Percentiles rank a stretch among this genome's conserved stretches.
These are phyloP conservation scores for Mimachlamys varia DNA, from an alignment of 2,888 invertebrate genomes.

Conservation along the genomic window DNA sequence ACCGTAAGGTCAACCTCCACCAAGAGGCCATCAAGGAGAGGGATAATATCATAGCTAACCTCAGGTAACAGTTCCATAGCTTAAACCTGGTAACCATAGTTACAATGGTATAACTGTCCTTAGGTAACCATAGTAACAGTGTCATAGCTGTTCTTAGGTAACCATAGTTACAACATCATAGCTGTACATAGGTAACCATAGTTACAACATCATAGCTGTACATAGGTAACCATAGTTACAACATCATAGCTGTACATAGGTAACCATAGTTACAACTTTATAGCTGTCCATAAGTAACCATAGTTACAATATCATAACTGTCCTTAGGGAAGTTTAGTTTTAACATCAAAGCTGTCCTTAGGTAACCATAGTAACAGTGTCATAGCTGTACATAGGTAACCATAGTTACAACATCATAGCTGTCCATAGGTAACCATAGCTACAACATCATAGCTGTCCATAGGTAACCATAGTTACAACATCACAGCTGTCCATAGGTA, in stretches of 20 bases:
- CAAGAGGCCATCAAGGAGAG: slow-evolving; percentile 65
- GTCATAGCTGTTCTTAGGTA: not conserved
- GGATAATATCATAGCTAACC: slow-evolving; percentile 65
- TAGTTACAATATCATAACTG: slow-evolving; percentile 57
- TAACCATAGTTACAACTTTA: not conserved
- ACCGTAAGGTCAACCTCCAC: slow-evolving; percentile 57
- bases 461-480: not conserved
- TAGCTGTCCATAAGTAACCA: not conserved
- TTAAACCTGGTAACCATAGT: not conserved
- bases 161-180: not conserved
- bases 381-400: not conserved
- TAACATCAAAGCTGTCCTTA: not conserved
- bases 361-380: not conserved
- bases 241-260: not conserved
- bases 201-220: not conserved
- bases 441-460: not conserved
- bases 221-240: not conserved
- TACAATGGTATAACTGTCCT: not conserved
- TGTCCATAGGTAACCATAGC: not conserved
- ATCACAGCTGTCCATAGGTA: not conserved
- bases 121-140: not conserved
- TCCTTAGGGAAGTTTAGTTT: slow-evolving; percentile 64
- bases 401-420: not conserved
- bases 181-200: not conserved
- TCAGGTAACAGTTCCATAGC: slow-evolving; percentile 60